Evolutionary conservation across 1,140 invertebrate species (phyloP).

Genomic region (Listronotus bonariensis): DNA sequence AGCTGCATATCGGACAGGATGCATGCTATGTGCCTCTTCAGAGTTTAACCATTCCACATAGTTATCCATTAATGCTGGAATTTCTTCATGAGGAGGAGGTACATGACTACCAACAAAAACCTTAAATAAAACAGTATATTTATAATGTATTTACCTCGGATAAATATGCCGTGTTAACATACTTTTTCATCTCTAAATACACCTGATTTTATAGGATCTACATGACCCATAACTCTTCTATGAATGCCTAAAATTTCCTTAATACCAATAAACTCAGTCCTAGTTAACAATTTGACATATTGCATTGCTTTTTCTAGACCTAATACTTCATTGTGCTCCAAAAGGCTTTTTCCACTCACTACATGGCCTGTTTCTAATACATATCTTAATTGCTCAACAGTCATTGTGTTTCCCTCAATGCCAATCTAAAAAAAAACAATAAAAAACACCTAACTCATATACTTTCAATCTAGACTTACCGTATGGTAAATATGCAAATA

Average conservation of each 20-base stretch:
- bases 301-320: constrained; percentile 94
- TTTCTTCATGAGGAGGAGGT: constrained; percentile 81
- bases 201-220: constrained; percentile 87
- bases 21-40: constrained; percentile 78
- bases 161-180: background rate
- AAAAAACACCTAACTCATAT: constrained; percentile 52
- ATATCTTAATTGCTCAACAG: constrained; percentile 87
- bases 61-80: constrained; percentile 81
- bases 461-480: constrained; percentile 60
- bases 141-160: background rate
- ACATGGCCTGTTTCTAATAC: constrained; percentile 93
- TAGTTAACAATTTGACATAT: constrained; percentile 86
- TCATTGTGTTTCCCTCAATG: constrained; percentile 97
- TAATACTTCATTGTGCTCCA: constrained; percentile 96
- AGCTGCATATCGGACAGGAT: constrained; percentile 91
- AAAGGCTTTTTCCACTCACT: constrained; percentile 90
- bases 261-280: constrained; percentile 73
- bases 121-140: constrained; percentile 56
- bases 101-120: constrained; percentile 93
- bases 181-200: constrained; percentile 65
- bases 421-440: constrained; percentile 62
- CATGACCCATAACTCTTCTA: constrained; percentile 88
- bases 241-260: constrained; percentile 94
- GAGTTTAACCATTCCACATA: constrained; percentile 92
- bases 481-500: constrained; percentile 97